Evolutionary conservation across 64 coral and sea anemone species (phyloP).

Genomic region (Stichodactyla mertensii): DNA sequence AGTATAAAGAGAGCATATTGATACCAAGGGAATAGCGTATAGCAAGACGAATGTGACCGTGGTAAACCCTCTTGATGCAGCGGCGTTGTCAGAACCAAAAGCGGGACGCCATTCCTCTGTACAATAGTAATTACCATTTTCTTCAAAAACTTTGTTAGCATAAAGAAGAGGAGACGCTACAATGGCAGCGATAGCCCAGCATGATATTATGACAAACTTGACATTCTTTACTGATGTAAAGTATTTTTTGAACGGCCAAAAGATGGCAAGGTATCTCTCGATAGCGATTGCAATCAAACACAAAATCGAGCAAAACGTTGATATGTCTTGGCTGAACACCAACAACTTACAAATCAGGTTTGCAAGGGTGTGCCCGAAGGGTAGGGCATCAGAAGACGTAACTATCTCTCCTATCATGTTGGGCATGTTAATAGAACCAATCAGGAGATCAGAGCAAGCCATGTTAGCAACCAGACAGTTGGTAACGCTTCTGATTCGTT

Average conservation of each 20-base stretch:
- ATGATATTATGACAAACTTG: not conserved
- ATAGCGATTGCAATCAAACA: slow-evolving; percentile 42
- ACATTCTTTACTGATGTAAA: slow-evolving; percentile 33
- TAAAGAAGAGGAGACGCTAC: slow-evolving; percentile 66
- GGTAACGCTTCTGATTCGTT: slow-evolving; percentile 48
- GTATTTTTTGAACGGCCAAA: slow-evolving; percentile 54
- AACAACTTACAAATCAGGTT: slow-evolving; percentile 58
- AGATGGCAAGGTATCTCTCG: slow-evolving; percentile 51
- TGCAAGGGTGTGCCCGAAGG: not conserved
- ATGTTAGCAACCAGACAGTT: slow-evolving; percentile 76
- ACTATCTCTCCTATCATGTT: slow-evolving; percentile 43
- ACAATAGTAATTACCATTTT: slow-evolving; percentile 33
- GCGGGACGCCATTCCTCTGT: slow-evolving; percentile 43
- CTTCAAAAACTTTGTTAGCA: slow-evolving; percentile 39
- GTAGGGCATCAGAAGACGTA: not conserved
- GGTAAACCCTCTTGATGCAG: slow-evolving; percentile 21
- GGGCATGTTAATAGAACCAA: slow-evolving; percentile 67
- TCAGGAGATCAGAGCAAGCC: slow-evolving; percentile 56
- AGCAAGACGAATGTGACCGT: slow-evolving; percentile 24
- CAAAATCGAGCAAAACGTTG: slow-evolving; percentile 50
- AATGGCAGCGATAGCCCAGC: slow-evolving; percentile 43
- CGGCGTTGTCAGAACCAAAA: not conserved
- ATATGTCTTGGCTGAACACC: slow-evolving; percentile 57
- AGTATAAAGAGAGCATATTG: slow-evolving; percentile 11
- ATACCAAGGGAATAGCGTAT: slow-evolving; percentile 16